phyloP scores from a whole-genome alignment of 2,113 vertebrate species.

The Pterocles gutturalis region DNA sequence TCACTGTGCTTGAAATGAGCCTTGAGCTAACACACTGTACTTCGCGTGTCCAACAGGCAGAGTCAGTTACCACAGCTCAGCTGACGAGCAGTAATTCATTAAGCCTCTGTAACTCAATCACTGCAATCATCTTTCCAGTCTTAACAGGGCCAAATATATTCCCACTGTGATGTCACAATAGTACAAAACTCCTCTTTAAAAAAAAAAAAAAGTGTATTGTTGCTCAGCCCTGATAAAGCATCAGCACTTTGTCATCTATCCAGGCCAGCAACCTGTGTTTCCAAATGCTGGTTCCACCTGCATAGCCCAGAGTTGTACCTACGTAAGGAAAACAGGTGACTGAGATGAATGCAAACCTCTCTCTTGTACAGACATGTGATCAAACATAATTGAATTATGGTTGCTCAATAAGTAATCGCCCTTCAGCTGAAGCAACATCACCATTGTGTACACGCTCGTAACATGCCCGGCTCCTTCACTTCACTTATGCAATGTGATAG shows the following conservation, averaged over 20 bases:
- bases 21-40: background rate
- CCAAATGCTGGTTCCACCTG: background rate
- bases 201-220: background rate
- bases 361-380: background rate
- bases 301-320: background rate
- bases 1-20: slow-evolving; percentile 28
- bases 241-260: background rate
- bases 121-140: slow-evolving; percentile 25
- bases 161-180: slow-evolving; percentile 35
- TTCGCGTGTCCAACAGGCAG: background rate
- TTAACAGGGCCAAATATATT: slow-evolving; percentile 11
- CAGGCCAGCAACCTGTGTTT: background rate
- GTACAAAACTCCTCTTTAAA: background rate
- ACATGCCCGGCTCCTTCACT: background rate
- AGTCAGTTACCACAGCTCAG: slow-evolving; percentile 14
- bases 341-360: background rate
- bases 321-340: background rate
- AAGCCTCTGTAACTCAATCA: slow-evolving; percentile 15
- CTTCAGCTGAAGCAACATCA: slow-evolving; percentile 40
- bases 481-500: background rate
- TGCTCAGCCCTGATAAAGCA: slow-evolving; percentile 1
- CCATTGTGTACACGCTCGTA: background rate
- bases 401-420: slow-evolving; percentile 36
- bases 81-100: slow-evolving; percentile 33
- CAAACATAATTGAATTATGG: background rate